phyloP scores from a whole-genome alignment of 2,113 vertebrate species.

The Notarius quadriscutis region DNA sequence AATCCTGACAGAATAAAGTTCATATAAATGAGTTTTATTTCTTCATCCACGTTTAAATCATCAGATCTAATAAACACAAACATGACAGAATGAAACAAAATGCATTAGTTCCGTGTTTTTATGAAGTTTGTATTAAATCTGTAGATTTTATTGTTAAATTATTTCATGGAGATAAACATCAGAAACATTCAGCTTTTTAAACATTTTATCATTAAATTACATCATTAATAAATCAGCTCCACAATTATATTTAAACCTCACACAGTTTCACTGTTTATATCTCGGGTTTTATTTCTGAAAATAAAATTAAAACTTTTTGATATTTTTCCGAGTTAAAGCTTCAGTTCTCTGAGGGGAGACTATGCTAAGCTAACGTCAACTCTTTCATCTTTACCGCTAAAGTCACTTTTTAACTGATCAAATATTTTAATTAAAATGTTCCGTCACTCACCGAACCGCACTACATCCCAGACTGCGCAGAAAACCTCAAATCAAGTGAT shows the following conservation, averaged over 20 bases:
- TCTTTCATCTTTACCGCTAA: background rate
- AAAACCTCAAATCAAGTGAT: background rate
- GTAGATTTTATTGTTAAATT: background rate
- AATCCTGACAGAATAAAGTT: background rate
- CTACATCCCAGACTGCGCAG: background rate
- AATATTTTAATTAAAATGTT: background rate
- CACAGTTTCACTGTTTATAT: background rate
- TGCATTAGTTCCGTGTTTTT: background rate
- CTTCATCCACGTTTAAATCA: background rate
- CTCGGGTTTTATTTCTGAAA: background rate
- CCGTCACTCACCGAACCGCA: background rate
- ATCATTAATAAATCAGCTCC: background rate
- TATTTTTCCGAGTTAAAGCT: too few species aligned
- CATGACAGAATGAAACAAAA: background rate
- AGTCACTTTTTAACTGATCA: too few species aligned
- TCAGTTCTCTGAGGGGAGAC: background rate
- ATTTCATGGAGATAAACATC: background rate
- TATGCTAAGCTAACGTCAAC: constrained; percentile 13
- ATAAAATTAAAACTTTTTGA: background rate
- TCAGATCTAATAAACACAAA: background rate
- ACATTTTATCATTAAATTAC: background rate
- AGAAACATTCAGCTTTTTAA: background rate
- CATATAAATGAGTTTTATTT: background rate
- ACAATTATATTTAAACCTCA: background rate
- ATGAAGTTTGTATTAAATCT: background rate